These are phyloP conservation scores for Hipparchia semele DNA, from an alignment of 2,888 invertebrate species.

Conservation along the genomic window DNA sequence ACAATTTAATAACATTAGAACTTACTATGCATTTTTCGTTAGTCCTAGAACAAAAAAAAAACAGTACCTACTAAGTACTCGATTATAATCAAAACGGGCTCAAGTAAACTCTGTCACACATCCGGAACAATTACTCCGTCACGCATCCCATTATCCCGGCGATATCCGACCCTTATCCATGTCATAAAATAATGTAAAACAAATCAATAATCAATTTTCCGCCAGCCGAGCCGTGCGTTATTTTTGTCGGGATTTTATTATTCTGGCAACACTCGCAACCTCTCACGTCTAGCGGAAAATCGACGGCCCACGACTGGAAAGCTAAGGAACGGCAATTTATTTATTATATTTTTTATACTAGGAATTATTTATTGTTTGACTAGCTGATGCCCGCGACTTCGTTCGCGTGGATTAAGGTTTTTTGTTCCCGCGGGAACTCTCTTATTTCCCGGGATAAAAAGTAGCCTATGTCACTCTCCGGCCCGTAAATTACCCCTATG, in stretches of 20 bases:
- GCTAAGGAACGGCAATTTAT: not conserved
- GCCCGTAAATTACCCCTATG: too few species aligned
- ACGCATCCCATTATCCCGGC: conserved; percentile 53
- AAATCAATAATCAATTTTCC: conserved; percentile 81
- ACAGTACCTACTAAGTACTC: not conserved
- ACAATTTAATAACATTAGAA: too few species aligned
- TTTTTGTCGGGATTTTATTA: conserved; percentile 71
- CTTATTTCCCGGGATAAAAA: too few species aligned
- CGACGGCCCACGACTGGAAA: conserved; percentile 40
- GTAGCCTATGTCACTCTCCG: too few species aligned
- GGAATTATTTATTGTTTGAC: not conserved
- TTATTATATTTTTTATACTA: not conserved
- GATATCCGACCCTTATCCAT: conserved; percentile 45
- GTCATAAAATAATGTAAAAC: conserved; percentile 56
- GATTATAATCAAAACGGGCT: conserved; percentile 30
- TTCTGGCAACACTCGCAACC: conserved; percentile 51
- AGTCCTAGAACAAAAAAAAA: too few species aligned
- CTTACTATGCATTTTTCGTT: too few species aligned
- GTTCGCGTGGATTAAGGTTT: too few species aligned
- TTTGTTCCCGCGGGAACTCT: too few species aligned
- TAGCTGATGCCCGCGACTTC: too few species aligned
- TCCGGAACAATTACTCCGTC: conserved; percentile 58
- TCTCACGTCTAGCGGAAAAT: conserved; percentile 73
- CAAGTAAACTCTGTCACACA: conserved; percentile 40
- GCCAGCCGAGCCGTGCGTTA: conserved; percentile 65